Conservation (phyloP, 2,888 invertebrate genomes). For the Carabus problematicus region DNA sequence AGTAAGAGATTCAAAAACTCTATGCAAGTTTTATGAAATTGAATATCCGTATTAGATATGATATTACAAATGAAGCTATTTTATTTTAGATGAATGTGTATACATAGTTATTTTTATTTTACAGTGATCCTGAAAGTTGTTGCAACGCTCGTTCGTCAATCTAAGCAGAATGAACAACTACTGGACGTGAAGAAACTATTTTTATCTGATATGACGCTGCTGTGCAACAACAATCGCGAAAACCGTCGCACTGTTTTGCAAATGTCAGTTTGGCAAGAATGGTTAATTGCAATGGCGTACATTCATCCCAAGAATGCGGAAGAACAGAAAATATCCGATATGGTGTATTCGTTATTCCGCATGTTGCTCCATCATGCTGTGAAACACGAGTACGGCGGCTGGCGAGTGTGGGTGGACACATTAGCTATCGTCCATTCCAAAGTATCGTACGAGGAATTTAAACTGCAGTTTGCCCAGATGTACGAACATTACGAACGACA, state of each 20-base stretch:
- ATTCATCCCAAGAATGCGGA: slow-evolving; percentile 95
- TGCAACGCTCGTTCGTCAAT: slow-evolving; percentile 94
- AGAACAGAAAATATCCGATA: slow-evolving; percentile 95
- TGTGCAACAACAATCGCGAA: slow-evolving; percentile 97
- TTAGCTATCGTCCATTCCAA: slow-evolving; percentile 99
- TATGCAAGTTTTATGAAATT: neutral
- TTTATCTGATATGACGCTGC: slow-evolving; percentile 96
- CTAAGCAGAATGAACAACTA: slow-evolving; percentile 90
- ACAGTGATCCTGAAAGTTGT: slow-evolving; percentile 98
- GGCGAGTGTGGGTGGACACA: slow-evolving; percentile 99
- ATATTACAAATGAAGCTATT: slow-evolving; percentile 24
- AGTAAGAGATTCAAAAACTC: slow-evolving; percentile 68
- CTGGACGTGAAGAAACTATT: slow-evolving; percentile 95
- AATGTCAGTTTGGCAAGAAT: slow-evolving; percentile 99
- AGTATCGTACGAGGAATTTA: slow-evolving; percentile 98
- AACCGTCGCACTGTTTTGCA: slow-evolving; percentile 96
- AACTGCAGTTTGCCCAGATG: slow-evolving; percentile 96
- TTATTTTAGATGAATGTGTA: neutral
- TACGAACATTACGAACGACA: slow-evolving; percentile 95
- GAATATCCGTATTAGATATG: neutral
- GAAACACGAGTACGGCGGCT: slow-evolving; percentile 98
- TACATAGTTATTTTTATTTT: slow-evolving; percentile 53
- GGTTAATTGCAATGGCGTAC: slow-evolving; percentile 98
- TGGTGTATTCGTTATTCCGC: slow-evolving; percentile 97
- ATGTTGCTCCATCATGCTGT: slow-evolving; percentile 99